Percentiles rank a stretch among this genome's conserved stretches.
These are phyloP conservation scores for Drosophila rellima DNA, from an alignment of 2,888 invertebrate species.

Conservation along the genomic window DNA sequence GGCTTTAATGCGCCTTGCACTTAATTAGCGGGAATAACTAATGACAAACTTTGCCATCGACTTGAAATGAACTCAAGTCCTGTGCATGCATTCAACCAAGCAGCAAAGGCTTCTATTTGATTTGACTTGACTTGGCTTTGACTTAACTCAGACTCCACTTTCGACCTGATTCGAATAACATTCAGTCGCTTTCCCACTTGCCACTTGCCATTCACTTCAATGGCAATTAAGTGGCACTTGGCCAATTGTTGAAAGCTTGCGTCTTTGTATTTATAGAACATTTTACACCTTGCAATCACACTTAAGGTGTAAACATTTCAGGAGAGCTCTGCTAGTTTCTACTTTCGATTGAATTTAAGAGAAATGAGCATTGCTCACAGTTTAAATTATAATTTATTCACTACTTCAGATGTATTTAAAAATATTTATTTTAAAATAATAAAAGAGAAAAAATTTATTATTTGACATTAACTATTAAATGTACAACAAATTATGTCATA, in stretches of 20 bases:
- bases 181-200: constrained; percentile 17
- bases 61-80: constrained; percentile 31
- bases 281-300: constrained; percentile 17
- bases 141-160: background rate
- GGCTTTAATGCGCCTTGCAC: constrained; percentile 67
- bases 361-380: background rate
- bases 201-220: constrained; percentile 30
- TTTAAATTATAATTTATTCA: background rate
- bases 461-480: too few species aligned
- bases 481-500: too few species aligned
- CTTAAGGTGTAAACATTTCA: background rate
- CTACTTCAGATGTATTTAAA: too few species aligned
- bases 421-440: background rate
- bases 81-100: constrained; percentile 35
- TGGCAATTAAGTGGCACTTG: constrained; percentile 38
- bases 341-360: background rate
- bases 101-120: constrained; percentile 38
- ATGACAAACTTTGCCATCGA: constrained; percentile 66
- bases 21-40: constrained; percentile 75
- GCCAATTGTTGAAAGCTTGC: constrained; percentile 10
- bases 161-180: constrained; percentile 10
- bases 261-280: constrained; percentile 16
- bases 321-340: background rate
- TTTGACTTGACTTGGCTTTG: constrained; percentile 12
- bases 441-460: too few species aligned